These are phyloP conservation scores for Hemicentrotus pulcherrimus DNA, from an alignment of 35 echinoderm and acorn worm species.

Conservation along the genomic window DNA sequence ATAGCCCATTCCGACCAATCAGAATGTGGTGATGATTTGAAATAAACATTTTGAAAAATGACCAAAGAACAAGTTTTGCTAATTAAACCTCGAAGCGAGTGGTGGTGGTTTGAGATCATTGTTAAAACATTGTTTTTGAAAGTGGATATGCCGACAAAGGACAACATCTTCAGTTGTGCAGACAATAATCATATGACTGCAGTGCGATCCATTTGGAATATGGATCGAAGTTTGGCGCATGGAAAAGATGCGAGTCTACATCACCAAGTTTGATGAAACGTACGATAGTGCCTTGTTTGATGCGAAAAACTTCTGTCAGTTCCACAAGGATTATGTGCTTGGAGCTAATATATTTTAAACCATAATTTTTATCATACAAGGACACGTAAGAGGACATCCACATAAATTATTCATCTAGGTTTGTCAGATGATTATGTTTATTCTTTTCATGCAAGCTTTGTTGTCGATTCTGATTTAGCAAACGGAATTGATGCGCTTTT, in stretches of 20 bases:
- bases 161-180: not conserved
- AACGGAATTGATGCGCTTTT: no score
- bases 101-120: not conserved
- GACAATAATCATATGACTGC: not conserved
- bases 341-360: no score
- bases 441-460: no score
- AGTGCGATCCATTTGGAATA: not conserved
- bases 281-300: no score
- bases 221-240: not conserved
- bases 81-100: not conserved
- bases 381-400: no score
- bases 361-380: no score
- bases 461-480: no score
- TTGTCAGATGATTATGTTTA: no score
- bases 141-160: not conserved
- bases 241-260: not conserved
- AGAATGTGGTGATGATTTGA: not conserved
- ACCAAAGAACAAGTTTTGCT: not conserved
- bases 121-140: not conserved
- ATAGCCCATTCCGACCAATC: conserved; percentile 47
- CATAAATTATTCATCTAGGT: no score
- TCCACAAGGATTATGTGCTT: no score
- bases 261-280: not conserved
- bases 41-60: not conserved
- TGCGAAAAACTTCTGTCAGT: no score